Conservation (phyloP, 2,888 invertebrate species). For the Eristalis pertinax region DNA sequence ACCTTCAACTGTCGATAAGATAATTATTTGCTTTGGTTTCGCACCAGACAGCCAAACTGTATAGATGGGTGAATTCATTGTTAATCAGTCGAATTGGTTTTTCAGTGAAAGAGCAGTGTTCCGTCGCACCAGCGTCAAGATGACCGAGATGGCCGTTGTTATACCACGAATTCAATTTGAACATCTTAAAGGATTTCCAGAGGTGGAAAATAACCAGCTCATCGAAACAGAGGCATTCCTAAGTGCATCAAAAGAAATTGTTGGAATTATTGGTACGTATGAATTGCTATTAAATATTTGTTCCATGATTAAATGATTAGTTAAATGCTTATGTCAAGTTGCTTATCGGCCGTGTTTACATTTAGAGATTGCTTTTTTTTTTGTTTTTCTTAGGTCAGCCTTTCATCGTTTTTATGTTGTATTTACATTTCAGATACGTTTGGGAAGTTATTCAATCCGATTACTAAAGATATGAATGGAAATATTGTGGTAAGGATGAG, state of each 20-base stretch:
- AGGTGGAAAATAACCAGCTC: slow-evolving; percentile 82
- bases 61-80: slow-evolving; percentile 22
- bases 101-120: slow-evolving; percentile 44
- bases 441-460: slow-evolving; percentile 88
- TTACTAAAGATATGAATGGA: slow-evolving; percentile 89
- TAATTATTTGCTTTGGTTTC: slow-evolving; percentile 50
- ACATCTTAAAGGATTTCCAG: slow-evolving; percentile 82
- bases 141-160: slow-evolving; percentile 39
- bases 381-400: slow-evolving; percentile 14
- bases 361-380: slow-evolving; percentile 17
- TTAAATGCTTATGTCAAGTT: neutral
- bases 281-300: slow-evolving; percentile 20
- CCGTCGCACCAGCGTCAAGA: slow-evolving; percentile 26
- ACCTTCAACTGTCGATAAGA: slow-evolving; percentile 60
- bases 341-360: slow-evolving; percentile 9
- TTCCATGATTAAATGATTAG: slow-evolving; percentile 3
- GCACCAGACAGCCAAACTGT: slow-evolving; percentile 25
- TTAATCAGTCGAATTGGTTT: slow-evolving; percentile 62
- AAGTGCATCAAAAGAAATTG: slow-evolving; percentile 84
- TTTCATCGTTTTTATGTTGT: neutral
- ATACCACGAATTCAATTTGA: slow-evolving; percentile 77
- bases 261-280: slow-evolving; percentile 85
- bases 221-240: slow-evolving; percentile 85
- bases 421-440: slow-evolving; percentile 84
- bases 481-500: slow-evolving; percentile 87